Evolutionary conservation across 2,888 invertebrate genomes (phyloP).

Genomic region (Uropetala carovei): DNA sequence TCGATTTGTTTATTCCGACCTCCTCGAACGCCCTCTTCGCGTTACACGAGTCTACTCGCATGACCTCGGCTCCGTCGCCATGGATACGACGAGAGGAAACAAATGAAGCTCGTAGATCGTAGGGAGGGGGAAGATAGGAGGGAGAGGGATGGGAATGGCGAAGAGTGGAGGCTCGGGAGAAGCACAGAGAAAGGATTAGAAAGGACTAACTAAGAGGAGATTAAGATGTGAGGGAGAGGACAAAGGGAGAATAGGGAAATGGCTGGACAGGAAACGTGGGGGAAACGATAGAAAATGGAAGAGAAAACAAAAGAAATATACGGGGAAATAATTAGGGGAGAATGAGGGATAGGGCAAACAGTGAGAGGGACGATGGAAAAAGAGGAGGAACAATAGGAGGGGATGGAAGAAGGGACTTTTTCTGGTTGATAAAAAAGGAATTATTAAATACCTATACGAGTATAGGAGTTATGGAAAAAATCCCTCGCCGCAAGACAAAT

Average conservation of each 20-base stretch:
- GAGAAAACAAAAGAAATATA: not conserved
- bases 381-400: not conserved
- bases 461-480: no score
- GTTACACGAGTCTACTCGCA: not conserved
- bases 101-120: constrained; percentile 32
- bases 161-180: not conserved
- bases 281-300: not conserved
- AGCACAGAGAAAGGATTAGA: no score
- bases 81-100: constrained; percentile 32
- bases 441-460: no score
- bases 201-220: not conserved
- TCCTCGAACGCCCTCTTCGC: not conserved
- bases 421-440: no score
- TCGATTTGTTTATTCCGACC: not conserved
- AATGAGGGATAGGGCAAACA: not conserved
- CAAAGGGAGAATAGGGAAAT: not conserved
- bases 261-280: not conserved
- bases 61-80: constrained; percentile 31
- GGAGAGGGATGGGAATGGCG: not conserved
- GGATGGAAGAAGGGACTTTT: no score
- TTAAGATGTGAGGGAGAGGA: no score
- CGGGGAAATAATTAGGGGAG: not conserved
- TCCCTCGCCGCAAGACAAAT: no score
- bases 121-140: not conserved
- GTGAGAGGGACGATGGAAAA: not conserved